Base-by-base conservation (phyloP, 1,140 invertebrate genomes). In the Hyles vespertilio region DNA sequence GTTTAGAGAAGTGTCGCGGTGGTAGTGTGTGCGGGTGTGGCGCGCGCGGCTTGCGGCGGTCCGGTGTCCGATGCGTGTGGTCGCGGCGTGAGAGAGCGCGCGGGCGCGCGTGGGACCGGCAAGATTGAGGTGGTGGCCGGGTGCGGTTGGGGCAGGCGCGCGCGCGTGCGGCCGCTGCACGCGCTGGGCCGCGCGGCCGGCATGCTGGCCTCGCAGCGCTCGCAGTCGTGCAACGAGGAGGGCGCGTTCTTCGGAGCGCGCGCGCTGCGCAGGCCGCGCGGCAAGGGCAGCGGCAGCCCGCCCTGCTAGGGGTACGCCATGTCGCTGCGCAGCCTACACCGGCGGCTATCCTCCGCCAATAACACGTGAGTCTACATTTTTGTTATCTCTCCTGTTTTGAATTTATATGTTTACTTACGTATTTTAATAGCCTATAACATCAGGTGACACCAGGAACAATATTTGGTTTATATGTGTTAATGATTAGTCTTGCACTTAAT, bases 251-350 rank as follows among this genome's bases (percentile, higher is more conserved):
- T 90, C 84, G 89, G 89, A 33, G 89, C 86, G 74, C 86, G 89
- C 61, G 79, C 86, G 65, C 74, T 89, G 56, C 84, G 89, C 76
- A 77, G 83, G 77, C 84, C 84, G 73, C 82, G 84, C 71, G 84
- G 81, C 72, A 86, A 85, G 73, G 81, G 84, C 62, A 87, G 84
- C 72, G 86, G 83, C 44, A 82, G 79, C 53, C 81, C 84, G 68
- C 83, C 84, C 72, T 90, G 87, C 89, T 90, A 90, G 89, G 89
- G 89, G 86, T 89, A 90, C 89, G 89, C 89, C 85, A 89, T 90
- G 89, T 90, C 89, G 89, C 86, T 90, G 87, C 89, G 89, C 86
- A 89, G 89, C 83, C 87, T 90, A 67, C 89, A 90, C 72, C 80
- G 89, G 70, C 79, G 89, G 74, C 77, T 90, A 50, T 90, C 89